These are phyloP conservation scores for Agriotes lineatus DNA, from an alignment of 2,888 invertebrate species.

Conservation along the genomic window DNA sequence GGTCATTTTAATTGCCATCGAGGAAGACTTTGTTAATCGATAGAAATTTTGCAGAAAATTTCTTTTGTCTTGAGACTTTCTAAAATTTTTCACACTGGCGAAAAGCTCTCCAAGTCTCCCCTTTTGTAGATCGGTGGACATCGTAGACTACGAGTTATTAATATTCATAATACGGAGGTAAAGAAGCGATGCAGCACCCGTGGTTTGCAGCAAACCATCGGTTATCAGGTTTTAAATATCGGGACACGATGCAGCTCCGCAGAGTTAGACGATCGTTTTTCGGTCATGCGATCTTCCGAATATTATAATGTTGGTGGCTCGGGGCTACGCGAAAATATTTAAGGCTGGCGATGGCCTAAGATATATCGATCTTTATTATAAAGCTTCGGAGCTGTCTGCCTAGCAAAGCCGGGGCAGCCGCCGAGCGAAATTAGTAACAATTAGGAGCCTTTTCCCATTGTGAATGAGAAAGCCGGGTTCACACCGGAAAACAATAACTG, in stretches of 20 bases:
- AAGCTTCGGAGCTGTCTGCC: constrained; percentile 9
- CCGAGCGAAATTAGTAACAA: too few relatives aligned
- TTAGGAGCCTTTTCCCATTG: too few relatives aligned
- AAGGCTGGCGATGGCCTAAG: constrained; percentile 25
- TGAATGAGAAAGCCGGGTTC: too few relatives aligned
- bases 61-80: too few relatives aligned
- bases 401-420: background rate
- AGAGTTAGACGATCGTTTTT: constrained; percentile 43
- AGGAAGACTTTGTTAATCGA: too few relatives aligned
- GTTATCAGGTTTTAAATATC: constrained; percentile 44
- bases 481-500: too few relatives aligned
- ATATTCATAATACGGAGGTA: constrained; percentile 40
- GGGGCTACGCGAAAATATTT: constrained; percentile 43
- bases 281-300: constrained; percentile 47
- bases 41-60: too few relatives aligned
- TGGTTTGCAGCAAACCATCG: constrained; percentile 38
- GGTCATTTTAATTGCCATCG: too few relatives aligned
- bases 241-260: constrained; percentile 36
- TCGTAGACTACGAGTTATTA: constrained; percentile 30
- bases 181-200: constrained; percentile 23
- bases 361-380: constrained; percentile 25
- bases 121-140: constrained; percentile 17
- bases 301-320: constrained; percentile 45
- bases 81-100: background rate
- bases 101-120: background rate